phyloP scores from a whole-genome alignment of 2,113 vertebrate species.

The Pachyramphus minor region DNA sequence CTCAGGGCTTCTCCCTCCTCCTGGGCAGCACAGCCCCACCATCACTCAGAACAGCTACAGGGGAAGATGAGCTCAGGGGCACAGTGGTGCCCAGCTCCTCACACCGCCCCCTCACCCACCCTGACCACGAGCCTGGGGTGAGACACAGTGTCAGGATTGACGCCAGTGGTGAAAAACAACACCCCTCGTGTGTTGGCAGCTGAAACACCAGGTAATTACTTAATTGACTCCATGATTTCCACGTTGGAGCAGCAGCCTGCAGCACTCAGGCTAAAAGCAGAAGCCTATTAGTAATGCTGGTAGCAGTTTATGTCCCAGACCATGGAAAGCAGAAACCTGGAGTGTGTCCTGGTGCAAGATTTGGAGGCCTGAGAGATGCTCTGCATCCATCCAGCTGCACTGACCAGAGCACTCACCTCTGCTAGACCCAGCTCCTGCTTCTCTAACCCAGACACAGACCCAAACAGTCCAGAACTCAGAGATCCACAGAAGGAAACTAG shows the following conservation, averaged over 20 bases:
- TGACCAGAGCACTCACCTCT: not conserved
- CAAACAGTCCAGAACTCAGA: not conserved
- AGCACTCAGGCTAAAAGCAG: conserved; percentile 22
- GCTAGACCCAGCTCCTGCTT: not conserved
- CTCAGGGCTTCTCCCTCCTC: not conserved
- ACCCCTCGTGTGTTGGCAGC: not conserved
- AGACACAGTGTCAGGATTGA: not conserved
- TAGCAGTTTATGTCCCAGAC: not conserved
- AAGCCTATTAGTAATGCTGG: not conserved
- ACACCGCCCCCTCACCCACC: fast-evolving
- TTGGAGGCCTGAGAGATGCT: not conserved
- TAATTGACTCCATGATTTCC: not conserved
- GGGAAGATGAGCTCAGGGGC: not conserved
- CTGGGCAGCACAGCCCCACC: not conserved
- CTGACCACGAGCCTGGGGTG: not conserved
- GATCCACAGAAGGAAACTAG: not conserved
- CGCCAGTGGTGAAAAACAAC: not conserved
- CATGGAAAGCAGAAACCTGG: not conserved
- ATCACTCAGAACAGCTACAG: not conserved
- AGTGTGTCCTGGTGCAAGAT: not conserved
- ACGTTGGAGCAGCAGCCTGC: not conserved
- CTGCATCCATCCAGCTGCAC: not conserved
- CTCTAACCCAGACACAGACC: not conserved
- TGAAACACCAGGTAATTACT: conserved; percentile 7
- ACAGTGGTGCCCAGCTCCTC: not conserved